Evolutionary conservation across 2,888 invertebrate species (phyloP), one percentile per base, ranked within the genome.

Genomic region (Philhelius pedissequus): DNA sequence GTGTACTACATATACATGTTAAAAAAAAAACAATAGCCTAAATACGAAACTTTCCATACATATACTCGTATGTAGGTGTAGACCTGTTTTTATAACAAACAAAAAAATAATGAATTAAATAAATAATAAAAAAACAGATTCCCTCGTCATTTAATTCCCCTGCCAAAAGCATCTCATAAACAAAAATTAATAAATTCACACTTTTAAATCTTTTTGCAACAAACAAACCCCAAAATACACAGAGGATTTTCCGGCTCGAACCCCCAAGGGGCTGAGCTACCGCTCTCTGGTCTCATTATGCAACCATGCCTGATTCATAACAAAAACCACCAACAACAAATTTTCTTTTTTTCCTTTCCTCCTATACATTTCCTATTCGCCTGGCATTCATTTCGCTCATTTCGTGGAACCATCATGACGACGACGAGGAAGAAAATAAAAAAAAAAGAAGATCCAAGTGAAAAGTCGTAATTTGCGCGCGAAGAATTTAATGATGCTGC

Each of bases 171-270:
- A 58, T 66, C 74, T 60, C 75, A 66, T 80, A 84, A 84, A 75
- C 80, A 84, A 84, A 84, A 84, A 80, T 84, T 84, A 76, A 80
- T 84, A 84, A 84, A 84, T 80, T 84, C 75, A 84, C 80, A 84
- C 84, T 80, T 80, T 80, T 75, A 80, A 76, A 84, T 84, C 80
- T 83, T 74, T 82, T 83, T 64, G 43, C 66, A 74, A 79, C 79
- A 79, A 69, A 66, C 74, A 68, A 56, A 30, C 64, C 45, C 11
- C 45, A 74, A 66, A 50, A 54, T 52, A 43, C 45, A 73, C 62
- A 62, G 43, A 62, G 54, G 38, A 27, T 68, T 43, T 56, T 56
- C 56, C 45, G 15, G 18, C 22, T 27, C 3, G 18, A 52, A 6
- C 52, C 9, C 22, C 38, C 22, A 9, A n/a, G 2, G 18, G 25